phyloP scores from a whole-genome alignment of 2,888 invertebrate species.

The Stenolophus ochropezus region DNA sequence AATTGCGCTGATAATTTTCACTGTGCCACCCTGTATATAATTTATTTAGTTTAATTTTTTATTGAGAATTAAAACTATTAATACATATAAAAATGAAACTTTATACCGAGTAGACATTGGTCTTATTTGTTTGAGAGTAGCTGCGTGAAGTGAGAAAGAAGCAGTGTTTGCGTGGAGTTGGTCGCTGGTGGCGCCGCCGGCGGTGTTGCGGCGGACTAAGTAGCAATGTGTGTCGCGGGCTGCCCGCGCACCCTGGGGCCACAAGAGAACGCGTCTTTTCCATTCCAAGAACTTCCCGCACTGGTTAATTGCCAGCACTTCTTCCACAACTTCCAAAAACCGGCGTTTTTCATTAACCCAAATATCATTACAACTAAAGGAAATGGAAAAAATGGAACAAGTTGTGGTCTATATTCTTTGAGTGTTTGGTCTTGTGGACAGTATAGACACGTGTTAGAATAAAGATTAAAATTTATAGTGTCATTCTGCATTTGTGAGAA shows the following conservation, averaged over 20 bases:
- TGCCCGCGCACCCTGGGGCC: background rate
- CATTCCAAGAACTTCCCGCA: conserved; percentile 8
- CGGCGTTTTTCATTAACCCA: background rate
- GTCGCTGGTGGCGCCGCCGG: conserved; percentile 1
- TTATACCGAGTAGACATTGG: no score
- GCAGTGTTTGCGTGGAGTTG: background rate
- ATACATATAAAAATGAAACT: no score
- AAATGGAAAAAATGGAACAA: background rate
- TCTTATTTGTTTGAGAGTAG: background rate
- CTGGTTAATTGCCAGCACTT: conserved; percentile 22
- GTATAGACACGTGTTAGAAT: no score
- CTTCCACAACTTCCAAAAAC: background rate
- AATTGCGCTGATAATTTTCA: no score
- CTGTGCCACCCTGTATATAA: no score
- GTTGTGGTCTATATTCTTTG: no score
- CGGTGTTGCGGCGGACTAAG: background rate
- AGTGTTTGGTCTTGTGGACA: no score
- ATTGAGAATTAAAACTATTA: no score
- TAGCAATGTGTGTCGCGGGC: conserved; percentile 32
- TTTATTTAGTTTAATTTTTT: no score
- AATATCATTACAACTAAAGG: background rate
- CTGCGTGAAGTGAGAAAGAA: background rate
- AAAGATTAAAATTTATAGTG: no score
- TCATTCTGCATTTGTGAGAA: no score
- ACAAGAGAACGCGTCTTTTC: conserved; percentile 20